Conservation (phyloP, 92 coral and sea anemone species). For the Phenganax subtilis region DNA sequence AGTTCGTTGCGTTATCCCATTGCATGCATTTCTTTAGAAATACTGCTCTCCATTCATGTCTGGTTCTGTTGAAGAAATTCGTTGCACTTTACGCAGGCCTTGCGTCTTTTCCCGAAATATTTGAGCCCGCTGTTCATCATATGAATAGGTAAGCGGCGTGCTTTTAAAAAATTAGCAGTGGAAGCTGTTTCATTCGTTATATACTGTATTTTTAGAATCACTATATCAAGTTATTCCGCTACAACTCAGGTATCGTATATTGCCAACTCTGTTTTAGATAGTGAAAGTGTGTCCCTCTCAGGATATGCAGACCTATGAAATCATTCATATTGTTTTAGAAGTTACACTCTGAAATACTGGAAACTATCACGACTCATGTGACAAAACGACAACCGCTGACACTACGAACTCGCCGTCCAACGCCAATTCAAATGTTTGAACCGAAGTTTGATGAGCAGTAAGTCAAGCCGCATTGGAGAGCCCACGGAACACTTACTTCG, state of each 20-base stretch:
- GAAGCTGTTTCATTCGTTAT: background rate
- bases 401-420: constrained; percentile 71
- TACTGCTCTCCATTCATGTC: constrained; percentile 59
- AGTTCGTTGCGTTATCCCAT: background rate
- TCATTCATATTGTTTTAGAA: background rate
- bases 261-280: background rate
- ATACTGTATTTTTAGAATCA: constrained; percentile 52
- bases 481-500: background rate
- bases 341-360: constrained; percentile 6
- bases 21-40: constrained; percentile 41
- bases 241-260: constrained; percentile 72
- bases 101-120: constrained; percentile 67
- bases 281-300: constrained; percentile 12
- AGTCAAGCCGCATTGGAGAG: constrained; percentile 24
- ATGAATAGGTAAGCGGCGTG: constrained; percentile 57
- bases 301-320: background rate
- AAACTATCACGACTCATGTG: constrained; percentile 19
- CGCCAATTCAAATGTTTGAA: constrained; percentile 75
- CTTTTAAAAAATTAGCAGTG: background rate
- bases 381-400: constrained; percentile 61
- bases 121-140: constrained; percentile 62
- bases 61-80: constrained; percentile 55
- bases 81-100: constrained; percentile 62
- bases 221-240: constrained; percentile 51
- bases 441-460: constrained; percentile 96